Evolutionary conservation across 2,888 invertebrate genomes (phyloP).

Genomic region (Mycalesis mineus): DNA sequence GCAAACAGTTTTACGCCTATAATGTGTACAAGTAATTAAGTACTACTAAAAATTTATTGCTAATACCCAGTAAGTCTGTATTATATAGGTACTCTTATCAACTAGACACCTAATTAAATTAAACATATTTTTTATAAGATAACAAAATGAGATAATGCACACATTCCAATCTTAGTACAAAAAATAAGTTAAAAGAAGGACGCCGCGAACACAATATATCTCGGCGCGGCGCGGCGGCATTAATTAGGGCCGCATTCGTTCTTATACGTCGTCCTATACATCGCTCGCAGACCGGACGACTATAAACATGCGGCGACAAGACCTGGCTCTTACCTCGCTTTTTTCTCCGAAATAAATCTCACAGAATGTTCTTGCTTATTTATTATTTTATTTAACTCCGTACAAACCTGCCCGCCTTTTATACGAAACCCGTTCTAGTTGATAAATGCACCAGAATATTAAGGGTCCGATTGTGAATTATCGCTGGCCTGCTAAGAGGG

Average conservation of each 20-base stretch:
- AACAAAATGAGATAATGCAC: constrained; percentile 26
- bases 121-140: constrained; percentile 10
- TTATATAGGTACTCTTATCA: too few species aligned
- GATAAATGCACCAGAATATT: constrained; percentile 70
- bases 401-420: constrained; percentile 64
- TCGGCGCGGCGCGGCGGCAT: constrained; percentile 55
- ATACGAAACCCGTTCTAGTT: constrained; percentile 67
- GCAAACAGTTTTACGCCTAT: too few species aligned
- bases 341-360: constrained; percentile 76
- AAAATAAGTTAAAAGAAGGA: constrained; percentile 46
- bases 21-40: too few species aligned
- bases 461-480: constrained; percentile 68
- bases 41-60: too few species aligned
- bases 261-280: too few species aligned
- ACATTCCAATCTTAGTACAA: constrained; percentile 32
- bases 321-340: constrained; percentile 63
- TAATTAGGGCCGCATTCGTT: constrained; percentile 60
- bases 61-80: too few species aligned
- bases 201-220: constrained; percentile 51
- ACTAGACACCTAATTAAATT: too few species aligned
- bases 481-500: constrained; percentile 58
- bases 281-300: constrained; percentile 60
- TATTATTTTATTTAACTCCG: constrained; percentile 73
- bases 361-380: constrained; percentile 69
- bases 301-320: constrained; percentile 69